These are phyloP conservation scores for Panopea generosa DNA, from an alignment of 2,888 invertebrate species.

Conservation along the genomic window DNA sequence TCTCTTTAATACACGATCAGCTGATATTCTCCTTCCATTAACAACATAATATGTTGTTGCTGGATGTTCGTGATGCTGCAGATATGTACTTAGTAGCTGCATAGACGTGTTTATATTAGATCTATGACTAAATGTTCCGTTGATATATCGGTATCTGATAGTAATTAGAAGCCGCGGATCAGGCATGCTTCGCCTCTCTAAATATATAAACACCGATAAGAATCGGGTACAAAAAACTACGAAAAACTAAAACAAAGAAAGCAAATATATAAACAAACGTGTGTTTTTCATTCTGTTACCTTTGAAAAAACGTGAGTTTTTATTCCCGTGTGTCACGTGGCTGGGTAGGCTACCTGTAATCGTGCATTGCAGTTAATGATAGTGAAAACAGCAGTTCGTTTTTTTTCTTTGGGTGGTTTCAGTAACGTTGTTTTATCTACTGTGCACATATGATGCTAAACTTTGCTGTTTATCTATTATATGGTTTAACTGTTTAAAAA, in stretches of 20 bases:
- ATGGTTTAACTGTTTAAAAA: too few relatives aligned
- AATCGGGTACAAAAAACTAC: background rate
- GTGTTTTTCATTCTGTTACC: constrained; percentile 6
- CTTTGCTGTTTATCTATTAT: too few relatives aligned
- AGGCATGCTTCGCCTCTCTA: constrained; percentile 5
- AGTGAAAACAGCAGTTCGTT: too few relatives aligned
- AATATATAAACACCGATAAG: constrained; percentile 31
- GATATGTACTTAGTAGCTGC: constrained; percentile 22
- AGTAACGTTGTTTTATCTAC: too few relatives aligned
- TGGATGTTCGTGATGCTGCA: constrained; percentile 2
- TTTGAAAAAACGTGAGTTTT: background rate
- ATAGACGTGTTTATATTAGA: constrained; percentile 1
- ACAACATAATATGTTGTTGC: constrained; percentile 17
- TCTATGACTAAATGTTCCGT: constrained; percentile 16
- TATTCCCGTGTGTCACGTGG: too few relatives aligned
- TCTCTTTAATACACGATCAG: constrained; percentile 22
- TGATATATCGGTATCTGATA: constrained; percentile 27
- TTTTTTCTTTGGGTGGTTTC: too few relatives aligned
- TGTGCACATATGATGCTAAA: too few relatives aligned
- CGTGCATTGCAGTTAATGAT: too few relatives aligned
- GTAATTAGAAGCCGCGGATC: constrained; percentile 21
- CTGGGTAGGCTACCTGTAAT: too few relatives aligned
- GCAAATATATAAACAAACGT: constrained; percentile 10
- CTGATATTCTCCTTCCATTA: constrained; percentile 28
- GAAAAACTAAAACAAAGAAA: constrained; percentile 7